phyloP scores from a whole-genome alignment of 2,888 invertebrate genomes.

The Zhuqinia jingwanae region DNA sequence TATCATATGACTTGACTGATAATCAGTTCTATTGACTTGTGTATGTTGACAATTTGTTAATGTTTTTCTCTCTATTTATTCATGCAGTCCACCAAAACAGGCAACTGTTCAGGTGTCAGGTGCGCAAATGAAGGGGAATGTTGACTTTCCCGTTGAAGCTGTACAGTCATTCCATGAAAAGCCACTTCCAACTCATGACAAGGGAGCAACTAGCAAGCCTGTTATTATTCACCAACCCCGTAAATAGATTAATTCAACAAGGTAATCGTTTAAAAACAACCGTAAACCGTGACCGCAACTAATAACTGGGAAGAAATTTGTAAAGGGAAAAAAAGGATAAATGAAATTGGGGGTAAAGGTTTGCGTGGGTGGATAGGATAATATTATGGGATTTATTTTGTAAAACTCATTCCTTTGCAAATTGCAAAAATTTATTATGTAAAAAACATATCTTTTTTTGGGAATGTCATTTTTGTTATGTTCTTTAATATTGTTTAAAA shows the following conservation, averaged over 20 bases:
- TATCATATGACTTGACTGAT: too few species aligned
- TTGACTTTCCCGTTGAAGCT: conserved; percentile 94
- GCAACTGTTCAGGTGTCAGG: conserved; percentile 87
- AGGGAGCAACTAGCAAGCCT: conserved; percentile 82
- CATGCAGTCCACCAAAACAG: conserved; percentile 87
- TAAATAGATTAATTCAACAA: conserved; percentile 84
- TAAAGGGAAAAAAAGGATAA: too few species aligned
- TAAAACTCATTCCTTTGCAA: conserved; percentile 37
- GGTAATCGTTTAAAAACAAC: neutral
- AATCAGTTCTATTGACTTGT: neutral
- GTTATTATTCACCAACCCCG: conserved; percentile 92
- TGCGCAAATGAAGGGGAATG: conserved; percentile 90
- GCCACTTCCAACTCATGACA: conserved; percentile 86
- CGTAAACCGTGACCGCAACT: too few species aligned
- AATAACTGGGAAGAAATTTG: neutral
- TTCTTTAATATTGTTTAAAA: too few species aligned
- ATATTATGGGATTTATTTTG: too few species aligned
- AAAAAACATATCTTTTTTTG: too few species aligned
- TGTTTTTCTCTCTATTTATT: too few species aligned
- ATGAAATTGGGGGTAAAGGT: too few species aligned
- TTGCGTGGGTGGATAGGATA: too few species aligned
- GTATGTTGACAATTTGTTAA: conserved; percentile 6
- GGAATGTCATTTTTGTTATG: too few species aligned
- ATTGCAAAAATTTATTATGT: too few species aligned
- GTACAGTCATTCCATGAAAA: conserved; percentile 91